Percentiles rank a stretch among this genome's conserved stretches.
These are phyloP conservation scores for Drosophila rellima DNA, from an alignment of 2,888 invertebrate species.

Conservation along the genomic window DNA sequence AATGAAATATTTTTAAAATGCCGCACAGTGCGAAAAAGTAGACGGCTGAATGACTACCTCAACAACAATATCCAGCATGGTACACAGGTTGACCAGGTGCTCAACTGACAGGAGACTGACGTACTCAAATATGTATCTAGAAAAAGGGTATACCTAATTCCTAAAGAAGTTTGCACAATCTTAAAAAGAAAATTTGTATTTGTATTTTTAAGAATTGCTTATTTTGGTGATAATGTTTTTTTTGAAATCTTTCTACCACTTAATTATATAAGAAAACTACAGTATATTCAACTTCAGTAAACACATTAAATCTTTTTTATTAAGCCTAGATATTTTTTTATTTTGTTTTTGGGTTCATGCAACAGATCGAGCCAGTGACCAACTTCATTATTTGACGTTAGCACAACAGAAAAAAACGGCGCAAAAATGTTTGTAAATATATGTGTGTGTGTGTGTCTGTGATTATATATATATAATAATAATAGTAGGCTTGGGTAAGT, in stretches of 20 bases:
- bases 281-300: constrained; percentile 12
- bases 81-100: constrained; percentile 35
- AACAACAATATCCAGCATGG: background rate
- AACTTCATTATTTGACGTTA: constrained; percentile 71
- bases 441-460: constrained; percentile 10
- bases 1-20: constrained; percentile 52
- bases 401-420: constrained; percentile 17
- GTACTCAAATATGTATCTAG: background rate
- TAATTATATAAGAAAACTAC: background rate
- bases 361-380: constrained; percentile 65
- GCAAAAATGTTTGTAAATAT: constrained; percentile 30
- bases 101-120: constrained; percentile 18
- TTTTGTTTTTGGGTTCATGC: constrained; percentile 33
- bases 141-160: background rate
- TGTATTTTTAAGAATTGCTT: too few relatives aligned
- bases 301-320: background rate
- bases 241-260: background rate
- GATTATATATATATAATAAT: constrained; percentile 8
- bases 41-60: constrained; percentile 3
- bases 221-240: background rate
- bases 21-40: constrained; percentile 8
- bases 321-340: constrained; percentile 5
- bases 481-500: constrained; percentile 13
- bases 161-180: background rate
- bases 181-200: too few relatives aligned